Percentiles rank a stretch among this genome's conserved stretches.
Conservation (phyloP, 2,888 invertebrate species). For the Diarsia rubi region DNA sequence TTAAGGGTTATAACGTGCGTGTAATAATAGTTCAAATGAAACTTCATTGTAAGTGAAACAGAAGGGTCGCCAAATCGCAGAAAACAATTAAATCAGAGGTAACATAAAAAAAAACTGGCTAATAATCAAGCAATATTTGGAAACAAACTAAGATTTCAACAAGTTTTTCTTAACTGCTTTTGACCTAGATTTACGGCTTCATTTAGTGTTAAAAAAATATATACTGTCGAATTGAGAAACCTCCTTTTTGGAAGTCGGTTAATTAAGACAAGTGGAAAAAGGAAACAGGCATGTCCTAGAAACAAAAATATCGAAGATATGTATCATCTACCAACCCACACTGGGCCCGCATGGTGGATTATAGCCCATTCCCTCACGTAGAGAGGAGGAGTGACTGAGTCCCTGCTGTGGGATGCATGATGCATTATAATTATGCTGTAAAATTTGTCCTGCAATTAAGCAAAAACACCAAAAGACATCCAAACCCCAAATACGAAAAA, state of each 20-base stretch:
- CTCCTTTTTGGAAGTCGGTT: too few species aligned
- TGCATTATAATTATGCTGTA: too few species aligned
- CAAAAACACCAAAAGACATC: neutral
- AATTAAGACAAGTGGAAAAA: too few species aligned
- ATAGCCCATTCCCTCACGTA: too few species aligned
- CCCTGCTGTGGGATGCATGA: too few species aligned
- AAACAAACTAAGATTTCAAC: neutral
- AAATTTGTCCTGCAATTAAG: neutral
- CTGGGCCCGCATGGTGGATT: too few species aligned
- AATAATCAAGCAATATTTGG: neutral
- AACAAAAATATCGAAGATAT: too few species aligned
- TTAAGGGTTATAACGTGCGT: slow-evolving; percentile 53
- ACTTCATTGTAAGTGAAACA: slow-evolving; percentile 60
- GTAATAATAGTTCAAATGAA: slow-evolving; percentile 63
- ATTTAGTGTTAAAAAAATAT: too few species aligned
- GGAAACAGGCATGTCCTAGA: too few species aligned
- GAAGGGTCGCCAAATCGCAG: neutral
- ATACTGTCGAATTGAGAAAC: too few species aligned
- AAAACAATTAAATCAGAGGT: neutral
- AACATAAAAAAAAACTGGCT: neutral
- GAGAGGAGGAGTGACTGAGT: too few species aligned
- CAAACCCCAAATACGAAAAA: neutral
- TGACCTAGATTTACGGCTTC: neutral
- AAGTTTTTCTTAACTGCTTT: neutral
- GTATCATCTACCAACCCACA: too few species aligned